These are phyloP conservation scores for Standfussiana lucernea DNA, from an alignment of 2,888 invertebrate genomes.

Conservation along the genomic window DNA sequence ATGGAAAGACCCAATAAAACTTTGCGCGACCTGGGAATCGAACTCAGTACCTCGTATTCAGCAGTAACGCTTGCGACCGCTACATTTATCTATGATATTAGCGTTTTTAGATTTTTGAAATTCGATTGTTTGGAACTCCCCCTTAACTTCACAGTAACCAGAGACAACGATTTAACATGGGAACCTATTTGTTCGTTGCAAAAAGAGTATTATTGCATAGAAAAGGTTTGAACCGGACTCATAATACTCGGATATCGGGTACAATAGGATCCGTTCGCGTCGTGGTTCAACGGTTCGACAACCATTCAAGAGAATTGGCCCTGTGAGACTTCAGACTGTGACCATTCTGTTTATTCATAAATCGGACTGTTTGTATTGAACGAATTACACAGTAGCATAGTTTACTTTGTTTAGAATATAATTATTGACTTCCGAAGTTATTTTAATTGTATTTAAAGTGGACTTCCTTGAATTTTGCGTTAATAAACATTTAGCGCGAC, in stretches of 20 bases:
- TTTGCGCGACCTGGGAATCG: not conserved
- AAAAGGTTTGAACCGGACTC: constrained; percentile 53
- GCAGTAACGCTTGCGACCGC: not conserved
- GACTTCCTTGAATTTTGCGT: constrained; percentile 24
- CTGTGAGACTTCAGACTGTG: constrained; percentile 20
- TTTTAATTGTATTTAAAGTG: constrained; percentile 5
- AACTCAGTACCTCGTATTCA: not conserved
- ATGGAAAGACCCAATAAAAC: not conserved
- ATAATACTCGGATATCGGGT: constrained; percentile 59
- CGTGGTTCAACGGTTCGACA: constrained; percentile 61
- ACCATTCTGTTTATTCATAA: constrained; percentile 54
- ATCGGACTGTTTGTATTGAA: constrained; percentile 15
- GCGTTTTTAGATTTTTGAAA: not conserved
- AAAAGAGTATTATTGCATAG: constrained; percentile 40
- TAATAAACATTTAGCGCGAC: not conserved
- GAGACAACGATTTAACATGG: constrained; percentile 5
- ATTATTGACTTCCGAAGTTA: constrained; percentile 18
- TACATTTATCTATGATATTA: too few species aligned
- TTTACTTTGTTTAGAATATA: not conserved
- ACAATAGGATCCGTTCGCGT: constrained; percentile 64
- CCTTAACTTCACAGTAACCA: constrained; percentile 21
- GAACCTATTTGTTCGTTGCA: constrained; percentile 46
- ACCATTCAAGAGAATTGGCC: constrained; percentile 64
- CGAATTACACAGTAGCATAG: not conserved
- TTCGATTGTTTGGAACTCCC: constrained; percentile 11